Conservation (phyloP, 2,113 vertebrate genomes). For the Antennarius striatus region DNA sequence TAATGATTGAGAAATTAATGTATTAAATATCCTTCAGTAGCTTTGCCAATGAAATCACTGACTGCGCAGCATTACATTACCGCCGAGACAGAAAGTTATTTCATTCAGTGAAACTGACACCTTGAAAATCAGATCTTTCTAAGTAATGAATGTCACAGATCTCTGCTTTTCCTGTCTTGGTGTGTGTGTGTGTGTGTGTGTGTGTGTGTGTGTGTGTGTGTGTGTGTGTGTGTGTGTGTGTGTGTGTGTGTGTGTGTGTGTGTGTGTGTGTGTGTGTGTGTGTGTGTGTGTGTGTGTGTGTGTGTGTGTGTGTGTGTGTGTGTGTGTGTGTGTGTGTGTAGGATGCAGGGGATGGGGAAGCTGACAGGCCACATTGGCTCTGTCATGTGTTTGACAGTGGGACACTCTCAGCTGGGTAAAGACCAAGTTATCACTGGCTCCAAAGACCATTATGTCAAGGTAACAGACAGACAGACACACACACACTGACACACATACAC, state of each 20-base stretch:
- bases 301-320: conserved; percentile 15
- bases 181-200: not conserved
- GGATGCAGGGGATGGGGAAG: conserved; percentile 91
- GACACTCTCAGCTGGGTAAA: conserved; percentile 86
- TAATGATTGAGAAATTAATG: conserved; percentile 59
- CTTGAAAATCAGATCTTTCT: conserved; percentile 19
- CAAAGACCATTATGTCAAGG: conserved; percentile 98
- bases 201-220: conserved; percentile 15
- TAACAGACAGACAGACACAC: conserved; percentile 53
- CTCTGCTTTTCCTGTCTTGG: conserved; percentile 24
- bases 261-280: conserved; percentile 1
- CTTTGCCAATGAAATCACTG: conserved; percentile 31
- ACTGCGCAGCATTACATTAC: conserved; percentile 42
- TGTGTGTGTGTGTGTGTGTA: conserved; percentile 53
- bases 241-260: conserved; percentile 14
- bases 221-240: conserved; percentile 10
- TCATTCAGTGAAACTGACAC: conserved; percentile 27
- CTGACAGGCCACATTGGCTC: conserved; percentile 94
- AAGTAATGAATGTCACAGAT: conserved; percentile 41
- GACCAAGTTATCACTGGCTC: conserved; percentile 97
- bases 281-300: conserved; percentile 14
- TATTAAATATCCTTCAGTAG: conserved; percentile 35
- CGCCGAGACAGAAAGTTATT: conserved; percentile 31
- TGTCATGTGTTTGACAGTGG: conserved; percentile 95
- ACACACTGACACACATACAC: not conserved